Base-by-base conservation (phyloP, 2,888 invertebrate species). In the Philereme transversata region DNA sequence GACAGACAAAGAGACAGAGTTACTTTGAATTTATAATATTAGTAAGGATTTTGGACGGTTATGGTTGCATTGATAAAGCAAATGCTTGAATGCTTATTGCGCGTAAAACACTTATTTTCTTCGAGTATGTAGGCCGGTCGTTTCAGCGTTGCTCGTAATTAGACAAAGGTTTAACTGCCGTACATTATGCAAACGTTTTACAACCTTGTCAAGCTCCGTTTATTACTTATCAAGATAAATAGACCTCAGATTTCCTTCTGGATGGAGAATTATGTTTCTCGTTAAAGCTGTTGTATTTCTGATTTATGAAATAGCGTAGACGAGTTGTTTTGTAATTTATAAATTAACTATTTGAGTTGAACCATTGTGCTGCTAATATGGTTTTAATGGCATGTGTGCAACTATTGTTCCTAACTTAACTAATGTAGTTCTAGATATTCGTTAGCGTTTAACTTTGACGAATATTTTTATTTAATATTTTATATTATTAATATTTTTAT, bases 151-250 rank as follows among this genome's bases (percentile, higher is more conserved):
- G 43, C 34, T 53, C 55, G 56, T 67, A 68, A 68, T 70, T 64
- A 69, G 64, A 68, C 67, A 69, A 65, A 52, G 64, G 62, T 53
- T 64, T 53, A 61, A 57, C 57, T 47, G 33, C 5, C 41, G 41
- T 50, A 57, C 61, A 59, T 65, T 56, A 57, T 57, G 62, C 51
- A 58, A 62, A 48, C 43, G 53, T 64, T 64, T 67, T 60, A 61
- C 50, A 62, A 68, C 68, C 61, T 58, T 59, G 64, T 69, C 67
- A 59, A 57, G 57, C 43, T 58, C 11, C 52, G 56, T 53, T 61
- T 66, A 62, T 64, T 61, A 57, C 60, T 62, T 45, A 58, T 64
- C 52, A 52, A 62, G 65, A 69, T 68, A 62, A 69, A 69, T 65
- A 54, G 56, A 53, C 60, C 62, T 61, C 51, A 60, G 53, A 69